Percentiles rank a stretch among this genome's conserved stretches.
phyloP scores from a whole-genome alignment of 2,888 invertebrate genomes.

The Hemicrepidius hirtus region DNA sequence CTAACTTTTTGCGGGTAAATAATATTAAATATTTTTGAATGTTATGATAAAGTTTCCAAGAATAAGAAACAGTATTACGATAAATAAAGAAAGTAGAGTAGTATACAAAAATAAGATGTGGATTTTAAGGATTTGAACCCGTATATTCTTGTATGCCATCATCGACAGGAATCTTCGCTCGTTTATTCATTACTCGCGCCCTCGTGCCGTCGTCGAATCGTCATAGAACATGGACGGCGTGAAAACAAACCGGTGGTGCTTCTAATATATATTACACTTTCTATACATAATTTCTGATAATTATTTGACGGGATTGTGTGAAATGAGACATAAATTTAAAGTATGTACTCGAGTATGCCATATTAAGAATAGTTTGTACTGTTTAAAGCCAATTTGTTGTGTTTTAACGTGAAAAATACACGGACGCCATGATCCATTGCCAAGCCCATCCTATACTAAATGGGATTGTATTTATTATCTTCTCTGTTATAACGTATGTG shows the following conservation, averaged over 20 bases:
- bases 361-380: slow-evolving; percentile 4
- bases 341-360: not conserved
- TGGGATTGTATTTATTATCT: slow-evolving; percentile 64
- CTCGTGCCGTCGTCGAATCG: slow-evolving; percentile 6
- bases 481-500: slow-evolving; percentile 56
- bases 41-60: too few species aligned
- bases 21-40: too few species aligned
- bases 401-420: slow-evolving; percentile 27
- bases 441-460: slow-evolving; percentile 70
- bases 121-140: too few species aligned
- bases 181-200: slow-evolving; percentile 2
- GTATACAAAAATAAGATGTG: too few species aligned
- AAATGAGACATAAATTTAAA: slow-evolving; percentile 18
- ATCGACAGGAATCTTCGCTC: not conserved
- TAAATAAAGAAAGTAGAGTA: too few species aligned
- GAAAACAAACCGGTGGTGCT: slow-evolving; percentile 34
- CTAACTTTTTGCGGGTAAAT: too few species aligned
- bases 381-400: not conserved
- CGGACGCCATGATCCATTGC: slow-evolving; percentile 70
- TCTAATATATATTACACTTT: slow-evolving; percentile 3
- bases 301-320: slow-evolving; percentile 9
- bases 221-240: slow-evolving; percentile 23
- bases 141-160: too few species aligned
- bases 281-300: not conserved
- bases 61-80: too few species aligned